phyloP scores from a whole-genome alignment of 2,797 vertebrate genomes.

The Cyclopterus lumpus region DNA sequence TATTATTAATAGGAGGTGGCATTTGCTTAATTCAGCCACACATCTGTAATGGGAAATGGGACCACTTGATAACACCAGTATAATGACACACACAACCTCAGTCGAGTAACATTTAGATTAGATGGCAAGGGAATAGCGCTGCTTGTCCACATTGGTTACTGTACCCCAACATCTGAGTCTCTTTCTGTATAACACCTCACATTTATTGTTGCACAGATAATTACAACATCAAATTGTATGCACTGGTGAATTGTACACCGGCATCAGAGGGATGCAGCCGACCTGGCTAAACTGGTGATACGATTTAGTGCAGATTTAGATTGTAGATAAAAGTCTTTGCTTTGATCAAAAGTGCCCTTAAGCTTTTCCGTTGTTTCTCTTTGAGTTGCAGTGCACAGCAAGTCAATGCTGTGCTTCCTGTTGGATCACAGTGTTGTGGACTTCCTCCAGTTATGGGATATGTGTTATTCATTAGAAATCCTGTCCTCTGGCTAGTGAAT shows the following conservation, averaged over 20 bases:
- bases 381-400: conserved; percentile 51
- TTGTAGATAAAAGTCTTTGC: conserved; percentile 50
- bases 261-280: conserved; percentile 7
- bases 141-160: conserved; percentile 10
- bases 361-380: conserved; percentile 63
- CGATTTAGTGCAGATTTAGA: conserved; percentile 46
- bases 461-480: conserved; percentile 76
- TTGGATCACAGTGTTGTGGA: conserved; percentile 63
- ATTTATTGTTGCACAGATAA: conserved; percentile 4
- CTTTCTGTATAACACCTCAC: background rate
- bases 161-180: background rate
- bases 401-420: conserved; percentile 66
- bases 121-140: conserved; percentile 4
- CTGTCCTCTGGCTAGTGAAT: conserved; percentile 70
- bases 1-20: background rate
- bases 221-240: background rate
- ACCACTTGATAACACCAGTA: conserved; percentile 7
- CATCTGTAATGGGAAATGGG: conserved; percentile 12
- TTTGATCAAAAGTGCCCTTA: conserved; percentile 66
- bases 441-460: conserved; percentile 69
- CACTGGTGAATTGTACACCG: background rate
- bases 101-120: background rate
- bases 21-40: conserved; percentile 15
- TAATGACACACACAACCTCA: background rate
- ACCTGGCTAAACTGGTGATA: conserved; percentile 41